Conservation (phyloP, 2,113 vertebrate genomes). For the Acrocephalus arundinaceus region DNA sequence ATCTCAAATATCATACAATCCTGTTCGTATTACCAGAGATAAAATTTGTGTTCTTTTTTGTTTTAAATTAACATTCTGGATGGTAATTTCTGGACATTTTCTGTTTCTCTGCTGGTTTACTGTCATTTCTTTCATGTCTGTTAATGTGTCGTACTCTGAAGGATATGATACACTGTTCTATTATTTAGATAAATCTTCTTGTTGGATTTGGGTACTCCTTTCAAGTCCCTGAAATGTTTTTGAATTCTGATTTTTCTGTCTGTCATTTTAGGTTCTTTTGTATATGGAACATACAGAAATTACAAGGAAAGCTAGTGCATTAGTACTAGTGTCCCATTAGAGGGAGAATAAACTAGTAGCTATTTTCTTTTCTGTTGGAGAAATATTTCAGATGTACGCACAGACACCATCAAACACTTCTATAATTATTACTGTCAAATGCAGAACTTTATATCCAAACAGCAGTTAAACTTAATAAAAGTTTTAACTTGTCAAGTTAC, state of each 20-base stretch:
- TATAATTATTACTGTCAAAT: neutral
- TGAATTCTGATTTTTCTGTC: neutral
- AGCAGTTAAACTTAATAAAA: neutral
- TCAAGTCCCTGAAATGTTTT: neutral
- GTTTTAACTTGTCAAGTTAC: neutral
- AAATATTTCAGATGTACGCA: neutral
- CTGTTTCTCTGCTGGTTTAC: neutral
- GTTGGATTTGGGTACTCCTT: fast-evolving
- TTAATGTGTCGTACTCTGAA: neutral
- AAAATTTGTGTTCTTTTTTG: neutral
- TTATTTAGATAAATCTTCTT: neutral
- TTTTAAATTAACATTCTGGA: neutral
- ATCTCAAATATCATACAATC: neutral
- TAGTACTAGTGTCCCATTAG: neutral
- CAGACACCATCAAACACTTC: neutral
- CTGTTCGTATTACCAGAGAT: neutral
- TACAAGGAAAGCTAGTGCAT: neutral
- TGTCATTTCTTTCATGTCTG: neutral
- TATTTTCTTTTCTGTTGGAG: neutral
- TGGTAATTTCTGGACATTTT: neutral
- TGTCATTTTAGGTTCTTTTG: neutral
- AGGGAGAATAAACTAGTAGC: neutral
- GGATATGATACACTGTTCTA: fast-evolving
- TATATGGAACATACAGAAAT: neutral
- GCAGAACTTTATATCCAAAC: neutral